Evolutionary conservation across 2,888 invertebrate species (phyloP).

Genomic region (Oligia fasciuncula): DNA sequence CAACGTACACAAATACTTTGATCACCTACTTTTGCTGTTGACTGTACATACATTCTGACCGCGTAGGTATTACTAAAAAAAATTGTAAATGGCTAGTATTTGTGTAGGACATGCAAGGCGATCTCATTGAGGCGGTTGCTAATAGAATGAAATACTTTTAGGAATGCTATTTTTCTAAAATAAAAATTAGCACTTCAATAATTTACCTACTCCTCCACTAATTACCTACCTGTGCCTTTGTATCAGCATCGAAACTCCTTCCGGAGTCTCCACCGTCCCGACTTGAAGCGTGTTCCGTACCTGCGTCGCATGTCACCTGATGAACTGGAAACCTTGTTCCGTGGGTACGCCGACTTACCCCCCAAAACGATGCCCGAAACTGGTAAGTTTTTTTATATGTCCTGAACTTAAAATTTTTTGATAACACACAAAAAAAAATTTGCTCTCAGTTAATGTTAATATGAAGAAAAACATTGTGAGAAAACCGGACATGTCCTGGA

Average conservation of each 20-base stretch:
- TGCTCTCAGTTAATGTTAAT: neutral
- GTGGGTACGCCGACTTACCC: slow-evolving; percentile 81
- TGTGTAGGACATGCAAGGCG: neutral
- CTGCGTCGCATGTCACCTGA: slow-evolving; percentile 84
- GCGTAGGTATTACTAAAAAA: too few species aligned
- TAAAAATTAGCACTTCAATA: neutral
- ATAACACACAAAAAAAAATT: neutral
- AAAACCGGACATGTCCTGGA: neutral
- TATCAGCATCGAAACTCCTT: slow-evolving; percentile 86
- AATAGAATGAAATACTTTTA: too few species aligned
- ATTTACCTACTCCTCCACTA: neutral
- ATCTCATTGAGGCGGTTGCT: neutral
- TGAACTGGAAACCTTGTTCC: slow-evolving; percentile 83
- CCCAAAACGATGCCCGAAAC: slow-evolving; percentile 61
- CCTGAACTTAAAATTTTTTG: neutral
- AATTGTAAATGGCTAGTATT: neutral
- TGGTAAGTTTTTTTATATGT: slow-evolving; percentile 58
- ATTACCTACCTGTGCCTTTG: neutral
- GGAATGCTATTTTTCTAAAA: neutral
- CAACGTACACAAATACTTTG: too few species aligned
- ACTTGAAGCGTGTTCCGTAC: slow-evolving; percentile 85
- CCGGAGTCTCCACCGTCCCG: slow-evolving; percentile 85
- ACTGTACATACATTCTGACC: too few species aligned
- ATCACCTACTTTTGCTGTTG: too few species aligned
- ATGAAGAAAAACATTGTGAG: neutral